A percentile compares a stretch with the other conserved stretches of the same genome.
phyloP scores from a whole-genome alignment of 2,888 invertebrate species.

The Drosophila austrosaltans region DNA sequence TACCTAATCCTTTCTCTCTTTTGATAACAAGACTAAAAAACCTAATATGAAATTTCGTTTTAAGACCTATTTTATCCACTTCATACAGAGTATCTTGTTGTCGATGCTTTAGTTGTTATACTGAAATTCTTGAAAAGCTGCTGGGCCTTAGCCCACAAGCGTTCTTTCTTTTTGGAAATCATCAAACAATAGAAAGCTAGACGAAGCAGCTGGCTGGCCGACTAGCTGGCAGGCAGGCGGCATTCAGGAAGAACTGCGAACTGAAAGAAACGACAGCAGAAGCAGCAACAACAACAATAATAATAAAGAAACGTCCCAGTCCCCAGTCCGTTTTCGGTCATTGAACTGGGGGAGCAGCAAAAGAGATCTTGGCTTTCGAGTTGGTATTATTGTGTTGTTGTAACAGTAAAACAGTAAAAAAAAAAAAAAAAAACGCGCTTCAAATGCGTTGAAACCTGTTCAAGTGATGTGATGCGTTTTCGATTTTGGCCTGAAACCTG shows the following conservation, averaged over 20 bases:
- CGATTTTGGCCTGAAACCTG: slow-evolving; percentile 36
- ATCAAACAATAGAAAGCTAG: slow-evolving; percentile 78
- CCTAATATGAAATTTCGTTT: no score
- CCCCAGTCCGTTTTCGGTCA: slow-evolving; percentile 68
- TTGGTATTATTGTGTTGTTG: slow-evolving; percentile 28
- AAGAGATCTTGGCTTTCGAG: slow-evolving; percentile 62
- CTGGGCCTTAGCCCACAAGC: slow-evolving; percentile 78
- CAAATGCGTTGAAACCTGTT: slow-evolving; percentile 52
- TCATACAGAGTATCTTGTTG: slow-evolving; percentile 13
- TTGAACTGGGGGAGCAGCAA: slow-evolving; percentile 56
- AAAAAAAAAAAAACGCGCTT: slow-evolving; percentile 40
- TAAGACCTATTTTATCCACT: no score
- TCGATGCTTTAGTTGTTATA: background rate
- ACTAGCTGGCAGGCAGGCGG: slow-evolving; percentile 68
- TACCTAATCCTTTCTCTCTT: no score
- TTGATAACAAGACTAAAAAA: no score
- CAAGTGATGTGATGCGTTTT: slow-evolving; percentile 40
- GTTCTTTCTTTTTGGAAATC: slow-evolving; percentile 67
- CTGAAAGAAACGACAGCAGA: slow-evolving; percentile 72
- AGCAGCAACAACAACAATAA: slow-evolving; percentile 4
- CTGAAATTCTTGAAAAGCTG: slow-evolving; percentile 14
- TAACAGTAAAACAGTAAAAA: slow-evolving; percentile 64
- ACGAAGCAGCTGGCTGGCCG: slow-evolving; percentile 64
- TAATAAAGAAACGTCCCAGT: slow-evolving; percentile 40
- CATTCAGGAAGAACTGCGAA: slow-evolving; percentile 75